These are phyloP conservation scores for Drosophila lutescens DNA, from an alignment of 2,888 invertebrate species.

Conservation along the genomic window DNA sequence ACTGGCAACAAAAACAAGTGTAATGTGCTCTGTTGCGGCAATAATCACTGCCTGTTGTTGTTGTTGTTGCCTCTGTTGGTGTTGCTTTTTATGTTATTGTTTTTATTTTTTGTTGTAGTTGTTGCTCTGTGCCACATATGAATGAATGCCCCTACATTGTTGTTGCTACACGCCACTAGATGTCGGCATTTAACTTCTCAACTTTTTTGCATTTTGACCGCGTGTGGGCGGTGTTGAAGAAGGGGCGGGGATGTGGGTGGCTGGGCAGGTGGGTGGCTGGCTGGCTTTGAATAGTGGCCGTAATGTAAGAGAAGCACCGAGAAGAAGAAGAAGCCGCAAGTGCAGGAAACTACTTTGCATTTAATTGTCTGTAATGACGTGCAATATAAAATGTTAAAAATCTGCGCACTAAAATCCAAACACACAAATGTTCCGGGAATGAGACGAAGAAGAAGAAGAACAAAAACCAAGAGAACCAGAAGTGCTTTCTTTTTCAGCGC, in stretches of 20 bases:
- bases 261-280: constrained; percentile 41
- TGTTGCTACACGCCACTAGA: constrained; percentile 71
- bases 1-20: constrained; percentile 64
- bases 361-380: constrained; percentile 85
- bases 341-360: constrained; percentile 85
- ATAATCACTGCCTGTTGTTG: constrained; percentile 69
- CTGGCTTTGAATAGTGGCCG: constrained; percentile 38
- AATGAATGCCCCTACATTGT: constrained; percentile 68
- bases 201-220: constrained; percentile 61
- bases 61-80: constrained; percentile 40
- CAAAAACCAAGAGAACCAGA: constrained; percentile 10
- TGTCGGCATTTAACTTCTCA: constrained; percentile 81
- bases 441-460: not conserved
- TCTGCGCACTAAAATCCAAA: constrained; percentile 53
- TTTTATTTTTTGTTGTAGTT: constrained; percentile 42
- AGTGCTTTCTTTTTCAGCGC: constrained; percentile 24
- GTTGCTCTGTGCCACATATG: constrained; percentile 71
- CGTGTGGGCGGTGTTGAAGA: constrained; percentile 38
- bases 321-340: constrained; percentile 45
- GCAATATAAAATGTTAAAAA: constrained; percentile 84
- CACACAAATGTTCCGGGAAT: constrained; percentile 55
- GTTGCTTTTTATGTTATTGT: constrained; percentile 14
- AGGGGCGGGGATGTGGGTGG: constrained; percentile 1
- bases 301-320: constrained; percentile 12
- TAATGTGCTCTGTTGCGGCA: constrained; percentile 78